phyloP scores from a whole-genome alignment of 64 coral and sea anemone genomes.

The Catalaphyllia jardinei region DNA sequence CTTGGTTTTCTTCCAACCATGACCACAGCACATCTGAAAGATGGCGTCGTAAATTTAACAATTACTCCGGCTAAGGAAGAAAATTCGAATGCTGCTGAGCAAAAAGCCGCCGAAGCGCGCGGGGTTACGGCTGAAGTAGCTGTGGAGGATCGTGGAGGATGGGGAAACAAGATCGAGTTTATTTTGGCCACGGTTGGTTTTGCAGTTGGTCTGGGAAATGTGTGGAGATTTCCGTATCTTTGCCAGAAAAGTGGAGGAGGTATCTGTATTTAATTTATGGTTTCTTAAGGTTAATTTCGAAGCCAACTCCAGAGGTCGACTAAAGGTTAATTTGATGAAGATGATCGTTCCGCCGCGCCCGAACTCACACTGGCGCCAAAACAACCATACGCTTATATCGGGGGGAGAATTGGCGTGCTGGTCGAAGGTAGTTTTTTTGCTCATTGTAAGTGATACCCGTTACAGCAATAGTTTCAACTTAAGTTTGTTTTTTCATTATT shows the following conservation, averaged over 20 bases:
- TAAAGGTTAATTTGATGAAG: too few relatives aligned
- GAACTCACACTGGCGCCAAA: not conserved
- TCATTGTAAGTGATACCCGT: too few relatives aligned
- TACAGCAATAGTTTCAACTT: too few relatives aligned
- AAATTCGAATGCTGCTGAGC: not conserved
- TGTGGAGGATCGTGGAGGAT: constrained; percentile 90
- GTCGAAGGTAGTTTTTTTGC: too few relatives aligned
- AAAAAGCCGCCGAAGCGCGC: constrained; percentile 14
- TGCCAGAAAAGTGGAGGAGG: constrained; percentile 96
- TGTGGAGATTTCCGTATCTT: constrained; percentile 98
- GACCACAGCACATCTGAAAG: constrained; percentile 4
- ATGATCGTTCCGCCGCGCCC: not conserved
- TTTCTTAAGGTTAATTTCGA: not conserved
- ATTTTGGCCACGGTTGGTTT: constrained; percentile 95
- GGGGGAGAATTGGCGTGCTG: too few relatives aligned
- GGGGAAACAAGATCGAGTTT: constrained; percentile 98
- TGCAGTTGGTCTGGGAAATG: constrained; percentile 94
- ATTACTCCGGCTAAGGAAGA: not conserved
- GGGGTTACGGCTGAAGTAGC: constrained; percentile 47
- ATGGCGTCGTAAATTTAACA: constrained; percentile 1
- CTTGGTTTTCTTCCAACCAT: not conserved
- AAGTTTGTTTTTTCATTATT: not conserved
- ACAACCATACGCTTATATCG: not conserved
- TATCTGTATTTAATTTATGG: constrained; percentile 2
- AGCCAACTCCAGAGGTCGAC: not conserved